phyloP scores from a whole-genome alignment of 2,113 vertebrate genomes.

The Seriola rivoliana region DNA sequence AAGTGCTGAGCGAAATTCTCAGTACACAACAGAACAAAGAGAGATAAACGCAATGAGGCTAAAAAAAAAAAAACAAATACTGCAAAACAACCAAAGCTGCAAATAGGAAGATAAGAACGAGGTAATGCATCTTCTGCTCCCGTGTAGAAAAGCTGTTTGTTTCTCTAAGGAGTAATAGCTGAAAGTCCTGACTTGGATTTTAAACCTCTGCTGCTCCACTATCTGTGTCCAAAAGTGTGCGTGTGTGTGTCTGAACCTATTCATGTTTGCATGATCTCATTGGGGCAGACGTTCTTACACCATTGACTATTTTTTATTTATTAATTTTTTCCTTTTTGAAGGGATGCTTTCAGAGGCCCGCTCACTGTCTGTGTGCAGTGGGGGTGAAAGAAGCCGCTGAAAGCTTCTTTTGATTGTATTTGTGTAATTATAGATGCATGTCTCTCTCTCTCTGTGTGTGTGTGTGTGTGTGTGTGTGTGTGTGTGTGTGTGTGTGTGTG shows the following conservation, averaged over 20 bases:
- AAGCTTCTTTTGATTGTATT: slow-evolving; percentile 31
- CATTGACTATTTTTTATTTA: neutral
- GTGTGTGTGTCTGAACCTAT: slow-evolving; percentile 56
- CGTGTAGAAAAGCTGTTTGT: slow-evolving; percentile 35
- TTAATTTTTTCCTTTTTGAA: neutral
- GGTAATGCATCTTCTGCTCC: slow-evolving; percentile 39
- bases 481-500: neutral
- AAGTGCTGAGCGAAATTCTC: neutral
- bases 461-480: neutral
- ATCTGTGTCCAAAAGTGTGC: slow-evolving; percentile 33
- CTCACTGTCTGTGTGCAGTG: slow-evolving; percentile 48
- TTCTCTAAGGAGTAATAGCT: slow-evolving; percentile 22
- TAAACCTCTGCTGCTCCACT: slow-evolving; percentile 43
- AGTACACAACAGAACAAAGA: slow-evolving; percentile 22
- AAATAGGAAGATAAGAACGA: slow-evolving; percentile 49
- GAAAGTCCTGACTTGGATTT: slow-evolving; percentile 63
- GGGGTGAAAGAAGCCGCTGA: slow-evolving; percentile 10
- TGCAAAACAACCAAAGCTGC: slow-evolving; percentile 46
- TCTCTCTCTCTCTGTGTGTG: neutral
- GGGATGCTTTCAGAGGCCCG: slow-evolving; percentile 41
- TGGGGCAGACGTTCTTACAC: slow-evolving; percentile 18
- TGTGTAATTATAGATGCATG: slow-evolving; percentile 1
- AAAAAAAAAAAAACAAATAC: slow-evolving; percentile 18
- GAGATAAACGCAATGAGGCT: neutral
- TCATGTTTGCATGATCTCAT: slow-evolving; percentile 52